Evolutionary conservation across 2,888 invertebrate genomes (phyloP).

Genomic region (Euplexia lucipara): DNA sequence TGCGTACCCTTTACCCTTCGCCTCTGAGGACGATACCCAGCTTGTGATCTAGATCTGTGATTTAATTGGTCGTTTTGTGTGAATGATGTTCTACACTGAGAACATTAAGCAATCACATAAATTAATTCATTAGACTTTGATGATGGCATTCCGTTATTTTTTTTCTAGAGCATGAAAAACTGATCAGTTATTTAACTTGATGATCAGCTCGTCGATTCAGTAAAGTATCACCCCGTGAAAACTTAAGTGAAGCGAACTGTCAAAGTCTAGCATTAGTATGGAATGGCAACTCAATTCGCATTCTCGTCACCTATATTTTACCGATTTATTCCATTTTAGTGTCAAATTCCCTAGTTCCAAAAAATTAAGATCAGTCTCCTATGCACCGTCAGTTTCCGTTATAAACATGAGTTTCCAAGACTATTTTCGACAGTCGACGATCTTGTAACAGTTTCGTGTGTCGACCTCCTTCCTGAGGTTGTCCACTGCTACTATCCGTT

Average conservation of each 20-base stretch:
- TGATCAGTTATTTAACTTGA: no score
- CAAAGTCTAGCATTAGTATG: no score
- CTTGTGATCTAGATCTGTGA: slow-evolving; percentile 38
- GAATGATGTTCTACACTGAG: background rate
- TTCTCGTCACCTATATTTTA: no score
- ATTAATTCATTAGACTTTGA: background rate
- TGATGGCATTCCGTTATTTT: no score
- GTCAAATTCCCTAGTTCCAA: slow-evolving; percentile 23
- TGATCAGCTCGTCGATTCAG: no score
- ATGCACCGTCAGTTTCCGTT: slow-evolving; percentile 36
- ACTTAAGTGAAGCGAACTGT: background rate
- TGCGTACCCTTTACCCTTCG: slow-evolving; percentile 73
- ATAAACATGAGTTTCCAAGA: slow-evolving; percentile 35
- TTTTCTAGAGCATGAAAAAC: no score
- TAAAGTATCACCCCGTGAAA: no score
- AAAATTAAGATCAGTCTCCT: slow-evolving; percentile 23
- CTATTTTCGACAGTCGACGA: slow-evolving; percentile 58
- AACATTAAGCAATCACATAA: no score
- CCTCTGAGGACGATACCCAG: slow-evolving; percentile 44
- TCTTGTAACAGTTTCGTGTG: slow-evolving; percentile 64
- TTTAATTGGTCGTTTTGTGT: slow-evolving; percentile 22
- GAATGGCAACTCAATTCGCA: no score
- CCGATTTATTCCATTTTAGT: slow-evolving; percentile 11
- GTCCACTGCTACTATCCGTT: slow-evolving; percentile 54
- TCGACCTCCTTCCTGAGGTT: slow-evolving; percentile 67